Conservation (phyloP, 2,888 invertebrate genomes). For the Pyrrhia umbra region DNA sequence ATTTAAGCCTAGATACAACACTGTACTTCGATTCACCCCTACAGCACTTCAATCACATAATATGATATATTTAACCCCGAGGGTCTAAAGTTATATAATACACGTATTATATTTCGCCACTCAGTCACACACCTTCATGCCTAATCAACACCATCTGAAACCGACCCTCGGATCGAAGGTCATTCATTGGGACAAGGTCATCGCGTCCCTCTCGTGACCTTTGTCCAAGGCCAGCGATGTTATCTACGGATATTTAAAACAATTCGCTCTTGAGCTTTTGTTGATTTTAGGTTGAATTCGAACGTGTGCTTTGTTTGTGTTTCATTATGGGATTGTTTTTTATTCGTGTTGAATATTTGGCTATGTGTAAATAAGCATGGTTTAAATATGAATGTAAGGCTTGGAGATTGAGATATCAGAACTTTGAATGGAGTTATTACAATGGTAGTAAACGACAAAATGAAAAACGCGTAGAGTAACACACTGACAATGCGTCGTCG, state of each 20-base stretch:
- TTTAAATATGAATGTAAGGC: neutral
- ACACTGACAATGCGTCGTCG: no score
- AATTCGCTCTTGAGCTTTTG: constrained; percentile 12
- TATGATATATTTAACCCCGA: neutral
- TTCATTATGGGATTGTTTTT: neutral
- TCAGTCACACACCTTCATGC: constrained; percentile 35
- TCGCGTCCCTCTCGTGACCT: constrained; percentile 23
- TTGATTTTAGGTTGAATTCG: constrained; percentile 4
- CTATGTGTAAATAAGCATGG: neutral
- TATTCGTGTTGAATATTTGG: neutral
- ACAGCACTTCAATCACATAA: neutral
- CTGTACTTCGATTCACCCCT: neutral
- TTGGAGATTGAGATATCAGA: no score
- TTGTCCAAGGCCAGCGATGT: constrained; percentile 41
- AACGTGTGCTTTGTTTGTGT: constrained; percentile 19
- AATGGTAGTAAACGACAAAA: no score
- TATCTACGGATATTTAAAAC: constrained; percentile 34
- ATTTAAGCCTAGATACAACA: neutral
- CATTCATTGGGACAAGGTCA: constrained; percentile 51
- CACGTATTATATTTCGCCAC: constrained; percentile 13
- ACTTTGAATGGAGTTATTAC: no score
- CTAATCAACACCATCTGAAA: constrained; percentile 43
- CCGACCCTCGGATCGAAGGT: constrained; percentile 48
- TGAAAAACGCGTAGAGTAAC: no score
- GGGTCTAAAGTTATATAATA: neutral